Conservation (phyloP, 2,113 vertebrate genomes). For the Gulo gulo region DNA sequence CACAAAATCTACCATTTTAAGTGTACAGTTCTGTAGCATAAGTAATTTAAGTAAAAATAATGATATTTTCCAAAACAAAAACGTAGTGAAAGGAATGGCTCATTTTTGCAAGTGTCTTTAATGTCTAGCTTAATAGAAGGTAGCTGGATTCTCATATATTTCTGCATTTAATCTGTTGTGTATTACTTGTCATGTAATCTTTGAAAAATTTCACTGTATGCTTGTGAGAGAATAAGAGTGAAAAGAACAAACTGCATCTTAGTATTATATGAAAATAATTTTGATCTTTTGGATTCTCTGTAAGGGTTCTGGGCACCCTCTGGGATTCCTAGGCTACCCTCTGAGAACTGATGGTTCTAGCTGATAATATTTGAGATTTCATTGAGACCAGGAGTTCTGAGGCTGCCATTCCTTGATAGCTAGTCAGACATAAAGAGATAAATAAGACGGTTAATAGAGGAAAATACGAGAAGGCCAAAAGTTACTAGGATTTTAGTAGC, state of each 20-base stretch:
- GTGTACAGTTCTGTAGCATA: neutral
- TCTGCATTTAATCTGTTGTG: neutral
- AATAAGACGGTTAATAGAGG: neutral
- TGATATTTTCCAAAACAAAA: neutral
- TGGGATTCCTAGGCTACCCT: neutral
- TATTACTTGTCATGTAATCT: neutral
- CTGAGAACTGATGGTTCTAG: neutral
- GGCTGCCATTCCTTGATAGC: neutral
- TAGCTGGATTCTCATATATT: neutral
- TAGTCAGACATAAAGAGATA: neutral
- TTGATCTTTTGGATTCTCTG: neutral
- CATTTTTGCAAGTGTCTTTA: neutral
- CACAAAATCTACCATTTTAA: neutral
- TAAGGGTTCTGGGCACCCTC: neutral
- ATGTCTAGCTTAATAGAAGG: neutral
- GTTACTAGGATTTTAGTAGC: neutral
- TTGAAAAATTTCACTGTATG: neutral
- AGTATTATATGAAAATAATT: conserved; percentile 3
- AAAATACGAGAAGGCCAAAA: neutral
- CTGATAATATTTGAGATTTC: neutral
- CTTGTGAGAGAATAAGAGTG: neutral
- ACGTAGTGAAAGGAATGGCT: neutral
- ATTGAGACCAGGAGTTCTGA: neutral
- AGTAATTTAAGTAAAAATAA: conserved; percentile 1
- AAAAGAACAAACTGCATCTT: neutral